These are phyloP conservation scores for Heterohyrax brucei DNA, from an alignment of 2,797 vertebrate genomes.

Conservation along the genomic window DNA sequence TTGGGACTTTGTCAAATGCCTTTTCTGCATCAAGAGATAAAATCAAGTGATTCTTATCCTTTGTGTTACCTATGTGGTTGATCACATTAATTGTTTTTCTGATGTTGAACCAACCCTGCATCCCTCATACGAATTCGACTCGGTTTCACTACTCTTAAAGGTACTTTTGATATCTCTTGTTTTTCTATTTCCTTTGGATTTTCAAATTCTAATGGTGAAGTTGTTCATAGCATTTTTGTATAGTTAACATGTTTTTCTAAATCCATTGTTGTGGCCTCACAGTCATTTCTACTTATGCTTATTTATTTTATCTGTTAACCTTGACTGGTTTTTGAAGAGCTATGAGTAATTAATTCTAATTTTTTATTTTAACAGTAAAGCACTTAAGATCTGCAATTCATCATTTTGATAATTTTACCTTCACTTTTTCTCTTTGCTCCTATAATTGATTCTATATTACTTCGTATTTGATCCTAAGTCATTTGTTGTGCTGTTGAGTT, in stretches of 20 bases:
- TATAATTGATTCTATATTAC: neutral
- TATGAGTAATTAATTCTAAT: neutral
- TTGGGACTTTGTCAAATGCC: too few species aligned
- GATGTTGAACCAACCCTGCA: too few species aligned
- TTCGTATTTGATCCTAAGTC: neutral
- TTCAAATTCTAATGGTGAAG: conserved; percentile 33
- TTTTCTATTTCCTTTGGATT: conserved; percentile 52
- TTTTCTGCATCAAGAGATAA: too few species aligned
- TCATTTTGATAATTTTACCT: conserved; percentile 42
- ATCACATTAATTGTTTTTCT: too few species aligned
- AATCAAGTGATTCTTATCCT: too few species aligned
- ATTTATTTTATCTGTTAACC: neutral
- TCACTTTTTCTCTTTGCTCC: neutral
- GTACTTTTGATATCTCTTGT: neutral
- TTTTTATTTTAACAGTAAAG: conserved; percentile 49
- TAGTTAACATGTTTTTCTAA: neutral
- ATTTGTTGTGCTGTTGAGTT: neutral
- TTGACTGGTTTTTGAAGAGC: conserved; percentile 18
- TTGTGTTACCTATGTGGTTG: too few species aligned
- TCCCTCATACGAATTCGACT: too few species aligned
- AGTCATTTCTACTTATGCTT: neutral
- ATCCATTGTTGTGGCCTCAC: neutral
- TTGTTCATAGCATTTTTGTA: neutral
- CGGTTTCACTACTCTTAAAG: neutral
- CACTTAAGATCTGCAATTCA: neutral